phyloP scores from a whole-genome alignment of 2,797 vertebrate genomes.

The Cirrhinus molitorella region DNA sequence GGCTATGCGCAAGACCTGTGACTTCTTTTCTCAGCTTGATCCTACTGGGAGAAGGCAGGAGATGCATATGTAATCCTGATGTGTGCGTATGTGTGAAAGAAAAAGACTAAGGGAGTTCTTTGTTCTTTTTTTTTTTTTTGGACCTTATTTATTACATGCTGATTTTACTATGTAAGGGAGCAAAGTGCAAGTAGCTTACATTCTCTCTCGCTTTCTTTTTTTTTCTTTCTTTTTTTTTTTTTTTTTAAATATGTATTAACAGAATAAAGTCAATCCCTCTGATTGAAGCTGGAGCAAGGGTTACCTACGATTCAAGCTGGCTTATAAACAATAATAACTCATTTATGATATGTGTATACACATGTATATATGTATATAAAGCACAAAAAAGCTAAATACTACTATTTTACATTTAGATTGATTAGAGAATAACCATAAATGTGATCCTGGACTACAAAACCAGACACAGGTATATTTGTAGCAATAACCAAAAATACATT shows the following conservation, averaged over 20 bases:
- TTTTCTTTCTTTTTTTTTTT: neutral
- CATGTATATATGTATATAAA: no score
- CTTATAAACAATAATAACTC: neutral
- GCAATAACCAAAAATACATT: no score
- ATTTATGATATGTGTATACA: constrained; percentile 2
- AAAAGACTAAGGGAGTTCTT: constrained; percentile 29
- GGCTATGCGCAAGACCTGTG: constrained; percentile 65
- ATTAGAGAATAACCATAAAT: no score
- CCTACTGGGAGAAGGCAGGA: constrained; percentile 58
- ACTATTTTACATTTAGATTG: no score
- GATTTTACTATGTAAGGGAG: constrained; percentile 30
- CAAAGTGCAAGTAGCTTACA: constrained; percentile 24
- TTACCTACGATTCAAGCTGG: neutral
- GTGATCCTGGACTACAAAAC: no score
- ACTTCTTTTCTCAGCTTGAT: constrained; percentile 58
- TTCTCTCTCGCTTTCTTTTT: no score
- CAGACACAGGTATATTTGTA: no score
- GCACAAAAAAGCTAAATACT: no score
- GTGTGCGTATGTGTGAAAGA: constrained; percentile 40
- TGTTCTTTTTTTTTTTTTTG: constrained; percentile 37
- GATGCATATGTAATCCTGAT: constrained; percentile 61
- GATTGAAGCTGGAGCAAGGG: constrained; percentile 12
- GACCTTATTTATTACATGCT: constrained; percentile 43
- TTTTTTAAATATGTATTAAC: neutral
- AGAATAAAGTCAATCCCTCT: constrained; percentile 12